phyloP scores from a whole-genome alignment of 2,113 vertebrate genomes.

The Grallaria varia region DNA sequence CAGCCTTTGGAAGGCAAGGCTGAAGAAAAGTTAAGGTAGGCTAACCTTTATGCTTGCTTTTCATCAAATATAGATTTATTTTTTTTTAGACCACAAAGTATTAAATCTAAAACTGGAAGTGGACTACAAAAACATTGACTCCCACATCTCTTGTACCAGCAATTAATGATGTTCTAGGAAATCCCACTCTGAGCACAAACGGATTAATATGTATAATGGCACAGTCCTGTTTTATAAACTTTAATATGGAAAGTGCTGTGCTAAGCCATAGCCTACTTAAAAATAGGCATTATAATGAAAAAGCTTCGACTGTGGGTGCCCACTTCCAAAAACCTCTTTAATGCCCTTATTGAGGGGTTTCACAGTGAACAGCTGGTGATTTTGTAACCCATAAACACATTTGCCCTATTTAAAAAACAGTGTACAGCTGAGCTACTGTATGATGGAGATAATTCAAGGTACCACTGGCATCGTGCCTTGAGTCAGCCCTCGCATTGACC shows the following conservation, averaged over 20 bases:
- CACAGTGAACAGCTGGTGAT: not conserved
- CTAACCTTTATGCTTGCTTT: not conserved
- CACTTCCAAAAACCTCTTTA: slow-evolving; percentile 17
- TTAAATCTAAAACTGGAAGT: not conserved
- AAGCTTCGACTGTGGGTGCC: not conserved
- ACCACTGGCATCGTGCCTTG: not conserved
- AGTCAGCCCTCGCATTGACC: not conserved
- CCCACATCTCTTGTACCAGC: not conserved
- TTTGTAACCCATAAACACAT: not conserved
- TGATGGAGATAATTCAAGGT: not conserved
- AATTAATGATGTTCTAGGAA: slow-evolving; percentile 20
- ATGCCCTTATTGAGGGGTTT: not conserved
- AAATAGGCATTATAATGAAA: not conserved
- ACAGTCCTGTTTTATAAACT: not conserved
- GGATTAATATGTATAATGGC: slow-evolving; percentile 51
- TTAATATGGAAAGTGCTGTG: slow-evolving; percentile 36
- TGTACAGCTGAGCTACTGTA: not conserved
- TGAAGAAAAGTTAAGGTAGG: not conserved
- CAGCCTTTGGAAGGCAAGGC: not conserved
- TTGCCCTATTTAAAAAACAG: not conserved
- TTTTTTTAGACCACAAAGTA: not conserved
- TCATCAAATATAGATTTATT: not conserved
- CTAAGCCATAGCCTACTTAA: slow-evolving; percentile 10
- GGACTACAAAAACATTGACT: not conserved
- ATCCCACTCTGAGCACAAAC: slow-evolving; percentile 7